Evolutionary conservation across 2,113 vertebrate species (phyloP).

Genomic region (Campylomormyrus numenius): DNA sequence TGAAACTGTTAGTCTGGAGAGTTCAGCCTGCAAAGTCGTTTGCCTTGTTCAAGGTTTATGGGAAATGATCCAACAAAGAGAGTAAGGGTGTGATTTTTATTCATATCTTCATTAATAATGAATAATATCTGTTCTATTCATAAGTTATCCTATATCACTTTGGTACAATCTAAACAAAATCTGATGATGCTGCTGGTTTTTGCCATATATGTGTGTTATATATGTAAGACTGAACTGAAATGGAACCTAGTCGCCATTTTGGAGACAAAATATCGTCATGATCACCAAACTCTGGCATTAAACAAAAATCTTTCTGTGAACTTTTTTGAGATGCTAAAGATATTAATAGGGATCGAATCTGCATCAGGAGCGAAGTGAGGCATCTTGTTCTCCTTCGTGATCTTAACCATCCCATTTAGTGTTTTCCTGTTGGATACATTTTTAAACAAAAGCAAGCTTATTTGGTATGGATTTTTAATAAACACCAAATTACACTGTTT

Average conservation of each 20-base stretch:
- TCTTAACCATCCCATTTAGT: not conserved
- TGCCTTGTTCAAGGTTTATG: not conserved
- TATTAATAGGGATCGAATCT: not conserved
- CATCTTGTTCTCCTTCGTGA: not conserved
- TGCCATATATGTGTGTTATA: not conserved
- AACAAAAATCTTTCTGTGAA: not conserved
- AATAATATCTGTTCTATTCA: not conserved
- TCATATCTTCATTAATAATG: not conserved
- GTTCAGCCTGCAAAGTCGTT: not conserved
- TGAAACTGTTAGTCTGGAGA: not conserved
- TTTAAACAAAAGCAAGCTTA: not conserved
- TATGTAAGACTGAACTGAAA: not conserved
- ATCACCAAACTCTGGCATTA: not conserved
- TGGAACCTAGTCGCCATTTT: not conserved
- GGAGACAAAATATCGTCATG: not conserved
- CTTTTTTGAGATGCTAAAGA: not conserved
- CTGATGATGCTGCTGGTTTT: not conserved
- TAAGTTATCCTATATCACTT: not conserved
- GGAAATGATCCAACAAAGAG: not conserved
- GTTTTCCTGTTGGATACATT: not conserved
- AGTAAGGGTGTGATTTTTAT: not conserved
- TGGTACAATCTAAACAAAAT: not conserved
- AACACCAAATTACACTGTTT: not conserved
- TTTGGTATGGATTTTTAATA: not conserved
- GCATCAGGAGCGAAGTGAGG: not conserved